A percentile compares a stretch with the other conserved stretches of the same genome.
These are phyloP conservation scores for Brassicogethes aeneus DNA, from an alignment of 2,888 invertebrate species.

Conservation along the genomic window DNA sequence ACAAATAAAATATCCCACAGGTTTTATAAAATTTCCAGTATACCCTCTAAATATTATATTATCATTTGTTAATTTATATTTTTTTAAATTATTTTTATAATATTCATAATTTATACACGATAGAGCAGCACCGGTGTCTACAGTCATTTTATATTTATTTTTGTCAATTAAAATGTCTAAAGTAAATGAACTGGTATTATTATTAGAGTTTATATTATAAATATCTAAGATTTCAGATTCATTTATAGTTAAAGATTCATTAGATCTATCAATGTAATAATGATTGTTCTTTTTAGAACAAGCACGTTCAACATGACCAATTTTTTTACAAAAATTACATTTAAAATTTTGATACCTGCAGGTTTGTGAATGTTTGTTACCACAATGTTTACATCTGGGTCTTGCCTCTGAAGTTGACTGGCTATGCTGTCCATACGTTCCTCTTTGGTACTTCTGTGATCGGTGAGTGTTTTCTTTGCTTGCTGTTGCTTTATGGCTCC, in stretches of 20 bases:
- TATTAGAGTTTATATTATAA: conserved; percentile 5
- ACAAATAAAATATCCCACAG: conserved; percentile 3
- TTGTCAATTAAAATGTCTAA: conserved; percentile 6
- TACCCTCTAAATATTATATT: conserved; percentile 9
- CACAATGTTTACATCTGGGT: conserved; percentile 5
- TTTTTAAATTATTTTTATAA: conserved; percentile 5
- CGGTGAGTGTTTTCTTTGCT: no score
- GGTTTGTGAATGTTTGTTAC: not conserved
- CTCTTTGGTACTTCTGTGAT: not conserved
- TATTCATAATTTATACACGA: conserved; percentile 8
- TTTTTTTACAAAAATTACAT: no score
- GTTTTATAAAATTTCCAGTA: conserved; percentile 8
- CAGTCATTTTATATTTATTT: conserved; percentile 4
- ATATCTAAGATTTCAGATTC: no score
- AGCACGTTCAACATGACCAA: conserved; percentile 12
- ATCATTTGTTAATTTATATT: conserved; percentile 7
- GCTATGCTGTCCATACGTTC: not conserved
- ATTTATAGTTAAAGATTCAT: no score
- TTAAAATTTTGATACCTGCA: conserved; percentile 9
- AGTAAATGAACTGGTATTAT: conserved; percentile 6
- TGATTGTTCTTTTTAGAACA: no score
- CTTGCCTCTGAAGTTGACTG: not conserved
- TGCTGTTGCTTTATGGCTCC: not conserved
- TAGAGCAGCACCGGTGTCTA: conserved; percentile 11
- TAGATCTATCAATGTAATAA: no score